Evolutionary conservation across 1,140 invertebrate species (phyloP), one percentile per base, ranked within the genome.

Genomic region (Pseudoatta argentina): DNA sequence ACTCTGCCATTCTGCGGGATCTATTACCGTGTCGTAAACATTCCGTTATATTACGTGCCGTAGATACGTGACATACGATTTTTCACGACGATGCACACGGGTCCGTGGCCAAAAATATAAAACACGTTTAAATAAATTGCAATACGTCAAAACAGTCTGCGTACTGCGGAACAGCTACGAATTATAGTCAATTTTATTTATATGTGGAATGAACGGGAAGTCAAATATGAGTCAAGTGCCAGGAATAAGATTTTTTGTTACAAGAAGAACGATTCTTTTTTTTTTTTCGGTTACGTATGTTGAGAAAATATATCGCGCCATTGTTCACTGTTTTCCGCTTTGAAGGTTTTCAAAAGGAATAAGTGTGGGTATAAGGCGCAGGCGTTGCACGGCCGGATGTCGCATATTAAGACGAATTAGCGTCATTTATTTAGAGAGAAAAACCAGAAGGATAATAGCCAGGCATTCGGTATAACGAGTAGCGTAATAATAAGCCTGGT

Each of bases 341-440:
- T 24, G 63, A 86, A 81, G 75, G 61, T 85, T 86, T 90, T 89
- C 86, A 57, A 86, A 78, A 44, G 85, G 83, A 90, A 89, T 55
- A 64, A 34, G 83, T 69, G 82, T 78, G 85, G 63, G 77, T 63
- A 55, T 73, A 76, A 71, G 66, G 77, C 82, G 64, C 83, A 88
- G 87, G 51, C 85, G 88, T 88, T 69, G 51, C 55, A 30, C 55
- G 61, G 34, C 91, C 91, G 92, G 92, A 92, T 91, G 91, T 88
- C 79, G 75, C 66, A 85, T 82, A 91, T 93, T 92, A 91, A 92
- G 88, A 90, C 85, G 83, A 93, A 92, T 93, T 92, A 93, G 87
- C 89, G 87, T 90, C 92, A 89, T 91, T 91, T 92, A 92, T 93
- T 92, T 92, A 90, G 86, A 91, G 89, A 85, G 88, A 92, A 92